Evolutionary conservation across 2,888 invertebrate species (phyloP).

Genomic region (Caenorhabditis zanzibari): DNA sequence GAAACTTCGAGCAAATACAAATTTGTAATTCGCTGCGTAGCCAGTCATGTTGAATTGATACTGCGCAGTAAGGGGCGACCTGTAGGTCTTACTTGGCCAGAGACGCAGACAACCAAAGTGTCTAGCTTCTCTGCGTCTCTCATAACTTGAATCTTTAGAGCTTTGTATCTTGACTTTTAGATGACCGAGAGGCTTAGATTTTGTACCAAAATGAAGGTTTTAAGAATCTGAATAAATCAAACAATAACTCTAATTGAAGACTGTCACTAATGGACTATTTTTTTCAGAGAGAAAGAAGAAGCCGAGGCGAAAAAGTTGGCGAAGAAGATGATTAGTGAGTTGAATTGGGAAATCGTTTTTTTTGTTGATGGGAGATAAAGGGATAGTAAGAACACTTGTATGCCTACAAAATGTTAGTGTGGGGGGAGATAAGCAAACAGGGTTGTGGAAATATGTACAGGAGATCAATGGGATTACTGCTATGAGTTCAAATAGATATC

Average conservation of each 20-base stretch:
- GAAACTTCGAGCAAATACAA: not conserved
- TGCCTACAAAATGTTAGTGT: not conserved
- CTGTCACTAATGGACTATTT: too few relatives aligned
- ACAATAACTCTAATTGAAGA: too few relatives aligned
- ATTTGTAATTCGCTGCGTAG: too few relatives aligned
- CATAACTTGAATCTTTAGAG: too few relatives aligned
- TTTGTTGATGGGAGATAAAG: conserved; percentile 18
- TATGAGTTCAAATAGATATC: conserved; percentile 7
- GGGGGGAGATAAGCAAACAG: conserved; percentile 6
- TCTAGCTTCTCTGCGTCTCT: too few relatives aligned
- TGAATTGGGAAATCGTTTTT: conserved; percentile 4
- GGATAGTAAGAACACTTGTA: not conserved
- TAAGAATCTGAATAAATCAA: too few relatives aligned
- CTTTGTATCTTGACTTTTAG: not conserved
- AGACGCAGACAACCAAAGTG: too few relatives aligned
- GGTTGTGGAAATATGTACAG: not conserved
- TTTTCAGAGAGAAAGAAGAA: conserved; percentile 73
- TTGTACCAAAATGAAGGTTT: too few relatives aligned
- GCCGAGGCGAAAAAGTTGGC: conserved; percentile 69
- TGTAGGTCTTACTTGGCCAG: too few relatives aligned
- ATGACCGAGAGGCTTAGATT: too few relatives aligned
- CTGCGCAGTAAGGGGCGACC: too few relatives aligned
- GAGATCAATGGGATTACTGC: not conserved
- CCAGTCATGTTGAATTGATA: too few relatives aligned
- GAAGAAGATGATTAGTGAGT: conserved; percentile 74